Evolutionary conservation across 2,113 vertebrate species (phyloP), one percentile per base, ranked within the genome.

Genomic region (Motacilla tschutschensis): DNA sequence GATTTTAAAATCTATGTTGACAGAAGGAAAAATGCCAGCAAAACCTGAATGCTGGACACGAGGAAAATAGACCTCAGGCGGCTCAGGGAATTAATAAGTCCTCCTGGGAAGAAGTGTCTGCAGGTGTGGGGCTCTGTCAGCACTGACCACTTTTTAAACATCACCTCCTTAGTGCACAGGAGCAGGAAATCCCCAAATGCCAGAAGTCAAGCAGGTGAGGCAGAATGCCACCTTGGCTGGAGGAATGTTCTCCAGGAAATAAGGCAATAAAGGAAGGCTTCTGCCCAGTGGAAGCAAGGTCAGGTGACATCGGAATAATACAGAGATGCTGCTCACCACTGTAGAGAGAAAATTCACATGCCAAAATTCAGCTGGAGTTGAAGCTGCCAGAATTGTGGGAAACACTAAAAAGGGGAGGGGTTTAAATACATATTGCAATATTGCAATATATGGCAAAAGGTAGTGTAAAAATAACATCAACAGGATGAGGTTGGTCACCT

Each of bases 121-220:
- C 44, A 36, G 21, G 14, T 43, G 9, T 0, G 1, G 11, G 5
- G 9, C 3, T 58, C 17, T 47, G 21, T 31, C 51, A 12, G 5
- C 0, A 0, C 17, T 36, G 17, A 4, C 36, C 21, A 17, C n/a
- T 36, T 50, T 31, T n/a, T 36, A 74, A 36, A 12, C 4, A n/a
- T 57, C 17, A 26, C 9, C 21, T 35, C 51, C 14, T 65, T 10
- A 18, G 10, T 16, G 9, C 36, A n/a, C 1, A 50, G 51, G 17
- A 74, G 14, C 43, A 58, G 33, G 44, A 31, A 83, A 47, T 55
- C 47, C 41, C 67, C 43, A 24, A 25, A 29, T 12, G 16, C 6
- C 12, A 21, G 36, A 38, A 48, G 31, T 43, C 25, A 65, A 31
- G 21, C 2, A 31, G 20, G 12, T 0, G 2, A 50, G n/a, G 31